phyloP scores from a whole-genome alignment of 2,113 vertebrate species.

The Saguinus midas region DNA sequence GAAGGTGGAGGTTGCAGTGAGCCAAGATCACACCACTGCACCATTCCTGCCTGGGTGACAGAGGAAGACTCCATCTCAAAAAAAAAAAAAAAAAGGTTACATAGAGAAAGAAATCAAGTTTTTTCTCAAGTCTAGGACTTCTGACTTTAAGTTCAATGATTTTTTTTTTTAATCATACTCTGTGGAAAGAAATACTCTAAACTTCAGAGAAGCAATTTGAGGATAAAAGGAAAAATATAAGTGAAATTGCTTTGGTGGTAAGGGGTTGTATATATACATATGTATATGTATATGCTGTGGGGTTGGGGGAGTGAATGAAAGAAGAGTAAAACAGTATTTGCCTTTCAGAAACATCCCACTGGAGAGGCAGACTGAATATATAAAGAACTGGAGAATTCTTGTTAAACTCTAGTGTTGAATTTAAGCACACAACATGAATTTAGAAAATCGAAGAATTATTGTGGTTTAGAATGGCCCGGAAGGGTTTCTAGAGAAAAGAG shows the following conservation, averaged over 20 bases:
- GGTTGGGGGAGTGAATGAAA: background rate
- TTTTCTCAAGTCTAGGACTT: background rate
- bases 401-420: background rate
- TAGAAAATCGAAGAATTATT: background rate
- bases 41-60: no score
- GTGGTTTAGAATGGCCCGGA: background rate
- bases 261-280: background rate
- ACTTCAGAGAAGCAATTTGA: conserved; percentile 28
- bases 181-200: background rate
- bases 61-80: no score
- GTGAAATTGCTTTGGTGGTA: conserved; percentile 20
- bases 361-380: background rate
- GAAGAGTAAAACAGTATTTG: background rate
- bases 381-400: background rate
- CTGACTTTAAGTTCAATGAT: background rate
- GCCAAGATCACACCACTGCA: no score
- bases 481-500: background rate
- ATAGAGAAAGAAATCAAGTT: background rate
- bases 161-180: background rate
- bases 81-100: no score
- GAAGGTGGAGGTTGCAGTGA: no score
- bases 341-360: background rate
- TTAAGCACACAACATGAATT: background rate
- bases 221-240: conserved; percentile 1
- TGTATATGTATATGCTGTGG: background rate